These are phyloP conservation scores for Notarius lentiginosus DNA, from an alignment of 2,113 vertebrate species.

Conservation along the genomic window DNA sequence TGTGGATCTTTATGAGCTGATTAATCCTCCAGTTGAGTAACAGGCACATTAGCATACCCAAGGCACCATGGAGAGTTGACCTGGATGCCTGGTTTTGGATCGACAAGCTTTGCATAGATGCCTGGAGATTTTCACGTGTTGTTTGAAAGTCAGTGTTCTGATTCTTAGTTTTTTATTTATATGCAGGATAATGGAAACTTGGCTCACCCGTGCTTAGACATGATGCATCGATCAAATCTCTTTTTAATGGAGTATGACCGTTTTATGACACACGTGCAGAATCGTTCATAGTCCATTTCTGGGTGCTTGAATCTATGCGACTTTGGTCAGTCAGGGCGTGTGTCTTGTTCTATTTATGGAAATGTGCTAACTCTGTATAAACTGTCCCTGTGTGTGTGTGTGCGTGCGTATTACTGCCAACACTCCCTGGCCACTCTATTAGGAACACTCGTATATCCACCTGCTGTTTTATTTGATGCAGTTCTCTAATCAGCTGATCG, in stretches of 20 bases:
- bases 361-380: not conserved
- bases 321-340: not conserved
- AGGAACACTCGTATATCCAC: too few relatives aligned
- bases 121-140: not conserved
- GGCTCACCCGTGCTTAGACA: not conserved
- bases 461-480: too few relatives aligned
- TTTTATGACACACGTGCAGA: not conserved
- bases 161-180: not conserved
- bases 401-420: too few relatives aligned
- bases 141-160: not conserved
- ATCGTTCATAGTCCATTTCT: not conserved
- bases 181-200: not conserved
- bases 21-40: not conserved
- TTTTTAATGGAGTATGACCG: not conserved
- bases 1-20: not conserved
- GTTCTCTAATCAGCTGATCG: too few relatives aligned
- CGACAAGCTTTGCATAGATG: not conserved
- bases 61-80: not conserved
- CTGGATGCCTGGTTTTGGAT: not conserved
- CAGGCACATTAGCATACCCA: too few relatives aligned
- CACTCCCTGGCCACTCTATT: too few relatives aligned
- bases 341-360: not conserved
- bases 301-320: not conserved
- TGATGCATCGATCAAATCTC: not conserved
- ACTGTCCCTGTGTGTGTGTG: not conserved